These are phyloP conservation scores for Apotomis betuletana DNA, from an alignment of 2,888 invertebrate genomes.

Conservation along the genomic window DNA sequence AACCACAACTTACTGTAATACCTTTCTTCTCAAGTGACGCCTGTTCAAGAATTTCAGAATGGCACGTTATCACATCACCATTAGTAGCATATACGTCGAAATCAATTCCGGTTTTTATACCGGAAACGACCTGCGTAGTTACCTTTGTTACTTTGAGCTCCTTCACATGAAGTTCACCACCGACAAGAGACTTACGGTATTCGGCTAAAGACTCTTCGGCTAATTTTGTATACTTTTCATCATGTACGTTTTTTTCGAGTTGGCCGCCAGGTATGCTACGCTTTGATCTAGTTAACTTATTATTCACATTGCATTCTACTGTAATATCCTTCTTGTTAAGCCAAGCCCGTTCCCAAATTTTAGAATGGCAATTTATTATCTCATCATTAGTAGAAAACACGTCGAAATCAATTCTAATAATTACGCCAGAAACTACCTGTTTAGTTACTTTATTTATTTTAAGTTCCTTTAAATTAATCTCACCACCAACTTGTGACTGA, in stretches of 20 bases:
- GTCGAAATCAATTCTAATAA: conserved; percentile 80
- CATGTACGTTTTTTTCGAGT: conserved; percentile 26
- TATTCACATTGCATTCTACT: conserved; percentile 21
- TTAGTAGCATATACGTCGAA: conserved; percentile 44
- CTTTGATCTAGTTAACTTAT: conserved; percentile 13
- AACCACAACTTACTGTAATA: conserved; percentile 42
- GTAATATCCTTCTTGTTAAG: conserved; percentile 48
- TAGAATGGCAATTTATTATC: conserved; percentile 48
- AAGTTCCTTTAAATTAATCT: conserved; percentile 1
- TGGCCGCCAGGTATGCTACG: conserved; percentile 45
- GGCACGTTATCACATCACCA: conserved; percentile 16
- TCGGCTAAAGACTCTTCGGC: conserved; percentile 52
- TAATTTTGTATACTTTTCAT: conserved; percentile 47
- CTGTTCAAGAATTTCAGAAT: conserved; percentile 41
- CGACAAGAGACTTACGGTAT: conserved; percentile 44
- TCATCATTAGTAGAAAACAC: conserved; percentile 70
- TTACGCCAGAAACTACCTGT: conserved; percentile 76
- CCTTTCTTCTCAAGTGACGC: not conserved
- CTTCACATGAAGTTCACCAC: conserved; percentile 5
- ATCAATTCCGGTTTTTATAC: conserved; percentile 47
- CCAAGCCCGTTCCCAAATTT: conserved; percentile 78
- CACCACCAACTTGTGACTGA: conserved; percentile 4
- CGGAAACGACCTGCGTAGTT: conserved; percentile 51
- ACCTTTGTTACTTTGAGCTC: conserved; percentile 57
- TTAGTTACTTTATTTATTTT: conserved; percentile 60